phyloP scores from a whole-genome alignment of 2,113 vertebrate species.

The Sterrhoptilus dennistouni region DNA sequence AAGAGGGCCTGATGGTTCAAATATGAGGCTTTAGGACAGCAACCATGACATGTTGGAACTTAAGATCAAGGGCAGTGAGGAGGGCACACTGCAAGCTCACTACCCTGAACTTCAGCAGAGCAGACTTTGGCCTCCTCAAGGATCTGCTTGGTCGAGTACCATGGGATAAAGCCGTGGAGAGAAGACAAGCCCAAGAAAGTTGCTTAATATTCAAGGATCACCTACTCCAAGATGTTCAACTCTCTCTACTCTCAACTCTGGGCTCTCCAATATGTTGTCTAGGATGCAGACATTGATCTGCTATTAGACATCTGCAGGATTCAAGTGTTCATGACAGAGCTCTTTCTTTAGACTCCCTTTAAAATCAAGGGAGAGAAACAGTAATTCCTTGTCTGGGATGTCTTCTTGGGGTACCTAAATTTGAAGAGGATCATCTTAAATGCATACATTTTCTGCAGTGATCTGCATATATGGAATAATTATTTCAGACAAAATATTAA shows the following conservation, averaged over 20 bases:
- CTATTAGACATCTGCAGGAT: neutral
- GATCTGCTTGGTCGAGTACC: rapidly evolving
- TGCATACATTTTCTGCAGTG: neutral
- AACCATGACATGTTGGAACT: neutral
- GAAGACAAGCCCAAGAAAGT: neutral
- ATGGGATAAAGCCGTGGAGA: neutral
- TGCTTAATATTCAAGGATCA: neutral
- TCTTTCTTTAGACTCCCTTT: neutral
- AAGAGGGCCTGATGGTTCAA: neutral
- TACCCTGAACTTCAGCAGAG: neutral
- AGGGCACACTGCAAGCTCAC: neutral
- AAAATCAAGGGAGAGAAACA: neutral
- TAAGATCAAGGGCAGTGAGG: neutral
- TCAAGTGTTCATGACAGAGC: neutral
- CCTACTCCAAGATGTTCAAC: neutral
- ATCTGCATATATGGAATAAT: neutral
- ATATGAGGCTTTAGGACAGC: neutral
- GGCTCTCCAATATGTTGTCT: neutral
- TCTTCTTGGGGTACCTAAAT: neutral
- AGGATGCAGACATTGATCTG: neutral
- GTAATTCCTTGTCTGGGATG: neutral
- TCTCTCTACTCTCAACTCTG: neutral
- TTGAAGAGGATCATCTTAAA: neutral
- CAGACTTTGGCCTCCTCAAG: neutral
- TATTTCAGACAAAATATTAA: neutral